Evolutionary conservation across 2,113 vertebrate species (phyloP).

Genomic region (Acanthochromis polyacanthus): DNA sequence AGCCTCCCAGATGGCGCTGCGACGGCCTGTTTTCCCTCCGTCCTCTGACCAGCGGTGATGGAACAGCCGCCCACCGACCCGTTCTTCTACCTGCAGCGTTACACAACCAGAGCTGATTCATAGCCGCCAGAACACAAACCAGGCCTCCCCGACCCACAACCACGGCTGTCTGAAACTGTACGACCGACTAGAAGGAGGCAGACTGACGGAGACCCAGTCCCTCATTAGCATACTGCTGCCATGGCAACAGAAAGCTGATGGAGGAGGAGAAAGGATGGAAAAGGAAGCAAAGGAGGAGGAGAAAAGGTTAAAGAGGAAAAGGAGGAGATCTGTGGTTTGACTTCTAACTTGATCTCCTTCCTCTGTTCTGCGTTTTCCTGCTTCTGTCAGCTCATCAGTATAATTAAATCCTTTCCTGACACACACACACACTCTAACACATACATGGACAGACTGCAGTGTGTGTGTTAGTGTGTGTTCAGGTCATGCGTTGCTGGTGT

Average conservation of each 20-base stretch:
- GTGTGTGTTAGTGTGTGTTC: too few relatives aligned
- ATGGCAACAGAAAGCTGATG: constrained; percentile 77
- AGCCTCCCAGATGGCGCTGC: too few relatives aligned
- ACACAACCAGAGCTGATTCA: constrained; percentile 25
- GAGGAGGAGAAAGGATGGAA: background rate
- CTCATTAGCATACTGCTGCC: constrained; percentile 82
- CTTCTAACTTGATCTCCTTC: too few relatives aligned
- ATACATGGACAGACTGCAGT: too few relatives aligned
- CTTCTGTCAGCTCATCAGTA: too few relatives aligned
- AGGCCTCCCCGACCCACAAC: too few relatives aligned
- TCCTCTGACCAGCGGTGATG: constrained; percentile 9
- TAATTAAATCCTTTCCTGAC: too few relatives aligned
- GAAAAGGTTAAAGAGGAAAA: background rate
- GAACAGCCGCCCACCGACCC: constrained; percentile 21
- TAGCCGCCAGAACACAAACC: background rate
- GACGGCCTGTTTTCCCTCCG: too few relatives aligned
- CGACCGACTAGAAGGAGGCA: background rate
- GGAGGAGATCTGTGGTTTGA: background rate
- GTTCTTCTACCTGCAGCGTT: constrained; percentile 2
- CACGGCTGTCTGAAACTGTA: too few relatives aligned
- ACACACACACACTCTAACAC: too few relatives aligned
- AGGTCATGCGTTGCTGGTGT: too few relatives aligned
- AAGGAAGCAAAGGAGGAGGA: background rate
- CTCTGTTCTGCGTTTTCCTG: too few relatives aligned
- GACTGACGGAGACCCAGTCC: constrained; percentile 43